Base-by-base conservation (phyloP, 2,888 invertebrate genomes). In the Chelonus formosanus region DNA sequence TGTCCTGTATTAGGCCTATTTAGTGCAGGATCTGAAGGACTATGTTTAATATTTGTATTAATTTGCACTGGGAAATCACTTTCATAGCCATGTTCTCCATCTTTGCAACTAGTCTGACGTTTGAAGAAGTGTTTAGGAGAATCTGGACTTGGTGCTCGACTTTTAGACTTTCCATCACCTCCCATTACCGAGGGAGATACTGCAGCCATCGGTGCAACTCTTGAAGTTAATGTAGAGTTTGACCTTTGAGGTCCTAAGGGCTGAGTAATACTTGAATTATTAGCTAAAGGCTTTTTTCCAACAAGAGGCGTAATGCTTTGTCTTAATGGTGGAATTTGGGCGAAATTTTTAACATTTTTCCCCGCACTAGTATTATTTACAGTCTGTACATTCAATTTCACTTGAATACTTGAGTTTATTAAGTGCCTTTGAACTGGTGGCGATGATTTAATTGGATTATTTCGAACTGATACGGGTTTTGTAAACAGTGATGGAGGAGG, bases 1-100 rank as follows among this genome's bases (percentile, higher is more conserved):
- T 81, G 81, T 52, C 80, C 83, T n/a, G 83, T 81, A 55, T 82
- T 84, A 8, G 83, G 80, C 72, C 83, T 81, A 68, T 85, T 83
- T 57, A 86, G 76, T 58, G 84, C 82, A 5, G 86, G 86, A 73
- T 87, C 87, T 61, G 86, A 86, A 2, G 86, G 86, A 74, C 86
- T 86, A 74, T 85, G 86, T 71, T 84, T 85, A 72, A 85, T 84
- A 71, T 67, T 73, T 74, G 79, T 85, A 78, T 82, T 86, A 76
- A 85, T 85, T 83, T 83, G 80, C 70, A 83, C 81, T 65, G 83
- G 83, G 71, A 77, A 84, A 72, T 83, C 83, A 68, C 80, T 82
- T 57, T 83, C 82, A 70, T 83, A 84, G 40, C 78, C 78, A 40
- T 78, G 78, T 52, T 83, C 83, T 10, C 77, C 76, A 4, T 84